Conservation (phyloP, 2,113 vertebrate genomes). For the human region GRCh38 chr20:35632501-35633000, state of each 20-base stretch:
- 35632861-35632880: constrained; percentile 92
- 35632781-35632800: constrained; percentile 86
- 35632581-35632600: constrained; percentile 93
- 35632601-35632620: constrained; percentile 93
- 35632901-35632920: constrained; percentile 90
- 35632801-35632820: constrained; percentile 88
- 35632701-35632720: constrained; percentile 30
- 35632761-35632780: neutral
- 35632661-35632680: constrained; percentile 88
- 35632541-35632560: constrained; percentile 93
- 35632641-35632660: constrained; percentile 92
- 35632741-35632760: neutral
- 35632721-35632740: neutral
- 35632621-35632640: constrained; percentile 91
- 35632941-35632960: neutral
- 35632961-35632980: neutral
- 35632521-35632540: constrained; percentile 92
- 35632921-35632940: constrained; percentile 87
- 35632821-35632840: constrained; percentile 92
- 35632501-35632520: constrained; percentile 85
- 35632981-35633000: neutral
- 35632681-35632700: constrained; percentile 91
- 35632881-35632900: constrained; percentile 91
- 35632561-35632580: constrained; percentile 89
- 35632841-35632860: constrained; percentile 94